Evolutionary conservation across 2,113 vertebrate species (phyloP).

Genomic region (Epinephelus moara): DNA sequence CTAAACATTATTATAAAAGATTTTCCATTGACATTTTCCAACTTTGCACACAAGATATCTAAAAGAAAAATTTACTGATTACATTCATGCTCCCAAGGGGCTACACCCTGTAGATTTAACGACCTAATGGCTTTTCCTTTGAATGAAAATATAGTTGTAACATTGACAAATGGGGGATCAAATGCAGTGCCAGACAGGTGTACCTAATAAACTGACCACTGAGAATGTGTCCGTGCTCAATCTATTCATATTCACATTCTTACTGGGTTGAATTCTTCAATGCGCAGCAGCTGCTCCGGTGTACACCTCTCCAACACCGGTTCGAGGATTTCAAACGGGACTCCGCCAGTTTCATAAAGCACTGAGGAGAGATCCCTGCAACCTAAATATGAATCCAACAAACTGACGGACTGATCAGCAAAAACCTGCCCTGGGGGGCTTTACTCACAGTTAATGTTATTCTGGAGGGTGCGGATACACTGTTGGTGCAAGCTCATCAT

Average conservation of each 20-base stretch:
- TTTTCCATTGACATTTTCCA: not conserved
- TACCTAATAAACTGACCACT: slow-evolving; percentile 17
- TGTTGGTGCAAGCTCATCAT: slow-evolving; percentile 91
- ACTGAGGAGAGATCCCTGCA: slow-evolving; percentile 77
- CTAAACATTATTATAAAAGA: not conserved
- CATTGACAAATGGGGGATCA: too few relatives aligned
- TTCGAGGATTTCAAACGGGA: slow-evolving; percentile 93
- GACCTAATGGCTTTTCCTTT: not conserved
- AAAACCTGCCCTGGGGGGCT: not conserved
- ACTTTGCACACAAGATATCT: not conserved
- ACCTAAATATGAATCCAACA: slow-evolving; percentile 32
- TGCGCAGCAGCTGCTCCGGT: slow-evolving; percentile 88
- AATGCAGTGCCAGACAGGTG: not conserved
- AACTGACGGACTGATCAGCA: not conserved
- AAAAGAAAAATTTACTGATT: not conserved
- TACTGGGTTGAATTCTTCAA: slow-evolving; percentile 93
- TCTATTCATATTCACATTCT: slow-evolving; percentile 55
- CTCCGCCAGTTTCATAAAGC: slow-evolving; percentile 90
- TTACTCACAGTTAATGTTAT: slow-evolving; percentile 91
- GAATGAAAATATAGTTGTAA: not conserved
- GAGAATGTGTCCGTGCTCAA: not conserved
- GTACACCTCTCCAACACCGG: slow-evolving; percentile 91
- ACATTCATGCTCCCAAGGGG: not conserved
- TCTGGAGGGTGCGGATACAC: slow-evolving; percentile 91
- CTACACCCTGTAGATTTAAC: not conserved